A percentile compares a stretch with the other conserved stretches of the same genome.
Conservation (phyloP, 1,140 invertebrate genomes). For the Drosophila mayri region DNA sequence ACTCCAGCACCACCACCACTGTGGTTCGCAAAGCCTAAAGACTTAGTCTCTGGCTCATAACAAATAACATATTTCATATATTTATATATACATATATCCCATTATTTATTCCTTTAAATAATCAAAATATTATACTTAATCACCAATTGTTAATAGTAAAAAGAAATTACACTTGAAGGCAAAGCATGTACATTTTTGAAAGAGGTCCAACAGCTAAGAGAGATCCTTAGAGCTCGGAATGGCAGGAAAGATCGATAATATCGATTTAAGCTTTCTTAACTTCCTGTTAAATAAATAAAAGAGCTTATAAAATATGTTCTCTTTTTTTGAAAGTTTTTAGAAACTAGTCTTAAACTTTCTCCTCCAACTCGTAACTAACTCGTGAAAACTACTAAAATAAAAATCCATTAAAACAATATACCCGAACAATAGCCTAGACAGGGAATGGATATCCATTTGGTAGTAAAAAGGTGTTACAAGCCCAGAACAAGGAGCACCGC, state of each 20-base stretch:
- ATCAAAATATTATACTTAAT: not conserved
- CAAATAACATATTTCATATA: not conserved
- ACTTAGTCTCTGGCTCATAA: not conserved
- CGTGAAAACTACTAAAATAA: not conserved
- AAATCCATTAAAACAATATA: not conserved
- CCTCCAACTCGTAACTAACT: not conserved
- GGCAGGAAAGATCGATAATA: too few relatives aligned
- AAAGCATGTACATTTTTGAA: not conserved
- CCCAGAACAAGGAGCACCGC: slow-evolving; percentile 18
- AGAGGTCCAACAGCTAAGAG: not conserved
- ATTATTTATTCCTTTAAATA: not conserved
- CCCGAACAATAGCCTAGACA: not conserved
- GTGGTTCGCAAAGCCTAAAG: not conserved
- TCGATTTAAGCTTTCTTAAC: too few relatives aligned
- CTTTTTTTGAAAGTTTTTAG: too few relatives aligned
- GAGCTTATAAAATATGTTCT: too few relatives aligned
- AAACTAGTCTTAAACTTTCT: not conserved
- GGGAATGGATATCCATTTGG: slow-evolving; percentile 9
- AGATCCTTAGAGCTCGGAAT: not conserved
- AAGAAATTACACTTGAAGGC: not conserved
- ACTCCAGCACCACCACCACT: not conserved
- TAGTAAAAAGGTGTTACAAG: slow-evolving; percentile 62
- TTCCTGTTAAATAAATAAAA: too few relatives aligned
- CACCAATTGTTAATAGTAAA: not conserved
- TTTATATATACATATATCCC: too few relatives aligned